These are phyloP conservation scores for Spizella passerina DNA, from an alignment of 2,797 vertebrate species.

Conservation along the genomic window DNA sequence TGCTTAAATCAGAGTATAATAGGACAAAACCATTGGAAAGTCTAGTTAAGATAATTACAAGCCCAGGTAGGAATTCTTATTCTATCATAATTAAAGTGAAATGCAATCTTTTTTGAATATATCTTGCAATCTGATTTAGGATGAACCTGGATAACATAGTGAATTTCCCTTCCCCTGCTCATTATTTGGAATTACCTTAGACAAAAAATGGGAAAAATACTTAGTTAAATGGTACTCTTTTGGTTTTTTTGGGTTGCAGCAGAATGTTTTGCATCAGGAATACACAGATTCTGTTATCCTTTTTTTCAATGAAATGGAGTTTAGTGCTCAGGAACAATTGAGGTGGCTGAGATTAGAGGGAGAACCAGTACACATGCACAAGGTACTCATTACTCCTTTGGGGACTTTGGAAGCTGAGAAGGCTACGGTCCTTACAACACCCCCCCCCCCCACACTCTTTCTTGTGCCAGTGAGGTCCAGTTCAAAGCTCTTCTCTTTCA, in stretches of 20 bases:
- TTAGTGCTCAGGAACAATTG: neutral
- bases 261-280: neutral
- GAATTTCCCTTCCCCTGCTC: neutral
- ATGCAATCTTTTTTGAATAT: neutral
- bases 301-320: neutral
- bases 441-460: neutral
- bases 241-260: neutral
- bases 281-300: neutral
- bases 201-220: neutral
- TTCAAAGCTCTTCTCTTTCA: neutral
- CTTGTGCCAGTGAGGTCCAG: neutral
- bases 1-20: neutral
- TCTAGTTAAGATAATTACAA: neutral
- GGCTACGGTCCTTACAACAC: rapidly evolving
- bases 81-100: neutral
- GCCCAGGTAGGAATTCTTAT: neutral
- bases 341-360: neutral
- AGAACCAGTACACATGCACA: neutral
- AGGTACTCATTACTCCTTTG: neutral
- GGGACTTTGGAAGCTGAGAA: neutral
- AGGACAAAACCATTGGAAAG: neutral
- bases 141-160: neutral
- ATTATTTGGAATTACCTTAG: neutral
- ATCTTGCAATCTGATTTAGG: neutral
- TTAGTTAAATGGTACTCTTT: neutral